phyloP scores from a whole-genome alignment of 2,888 invertebrate species.

The Ganaspis brasiliensis region DNA sequence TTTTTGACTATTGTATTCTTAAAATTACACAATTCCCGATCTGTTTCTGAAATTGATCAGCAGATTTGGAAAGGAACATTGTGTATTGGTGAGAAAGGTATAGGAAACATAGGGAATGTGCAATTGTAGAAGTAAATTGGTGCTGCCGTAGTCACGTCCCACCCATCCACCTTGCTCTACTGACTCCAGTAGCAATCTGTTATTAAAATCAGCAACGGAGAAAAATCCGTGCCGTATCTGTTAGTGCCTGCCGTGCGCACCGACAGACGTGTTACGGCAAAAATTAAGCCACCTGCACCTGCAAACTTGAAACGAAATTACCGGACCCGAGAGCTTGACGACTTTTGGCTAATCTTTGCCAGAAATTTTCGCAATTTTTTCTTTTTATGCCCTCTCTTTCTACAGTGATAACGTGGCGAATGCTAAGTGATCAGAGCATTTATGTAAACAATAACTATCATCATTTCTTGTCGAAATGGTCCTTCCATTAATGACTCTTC shows the following conservation, averaged over 20 bases:
- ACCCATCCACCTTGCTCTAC: slow-evolving; percentile 53
- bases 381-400: background rate
- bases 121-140: slow-evolving; percentile 50
- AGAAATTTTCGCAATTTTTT: background rate
- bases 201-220: slow-evolving; percentile 80
- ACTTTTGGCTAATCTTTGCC: slow-evolving; percentile 24
- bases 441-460: background rate
- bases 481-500: background rate
- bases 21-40: too few relatives aligned
- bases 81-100: slow-evolving; percentile 17
- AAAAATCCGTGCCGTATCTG: slow-evolving; percentile 81
- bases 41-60: too few relatives aligned
- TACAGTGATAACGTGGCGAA: slow-evolving; percentile 6
- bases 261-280: slow-evolving; percentile 79
- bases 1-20: too few relatives aligned
- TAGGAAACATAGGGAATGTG: slow-evolving; percentile 42
- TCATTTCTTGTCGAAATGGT: background rate
- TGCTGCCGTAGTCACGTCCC: slow-evolving; percentile 72
- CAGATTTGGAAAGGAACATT: too few relatives aligned
- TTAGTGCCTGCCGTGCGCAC: slow-evolving; percentile 58
- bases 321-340: slow-evolving; percentile 37
- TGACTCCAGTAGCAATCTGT: slow-evolving; percentile 73
- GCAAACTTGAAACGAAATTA: slow-evolving; percentile 60
- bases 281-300: slow-evolving; percentile 78
- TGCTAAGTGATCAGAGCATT: background rate